Base-by-base conservation (phyloP, 53 echinoderm and acorn worm genomes). In the Glandiceps talaboti region DNA sequence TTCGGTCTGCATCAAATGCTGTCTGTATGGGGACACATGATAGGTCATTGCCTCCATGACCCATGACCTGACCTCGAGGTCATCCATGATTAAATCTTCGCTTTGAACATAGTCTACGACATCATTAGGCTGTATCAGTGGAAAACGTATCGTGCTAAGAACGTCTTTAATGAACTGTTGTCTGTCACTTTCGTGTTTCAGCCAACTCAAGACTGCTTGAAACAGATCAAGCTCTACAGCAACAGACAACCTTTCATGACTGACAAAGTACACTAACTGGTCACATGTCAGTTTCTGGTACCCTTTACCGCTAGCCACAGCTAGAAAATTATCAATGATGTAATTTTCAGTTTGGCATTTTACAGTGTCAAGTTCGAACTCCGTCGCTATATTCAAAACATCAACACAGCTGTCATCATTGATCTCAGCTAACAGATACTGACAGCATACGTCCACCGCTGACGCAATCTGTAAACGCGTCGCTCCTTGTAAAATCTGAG, bases 51-150 rank as follows among this genome's bases (percentile, higher is more conserved):
- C 97, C 29, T 96, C 92, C 10, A 96, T 83, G 30, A 96, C 80
- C 76, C 85, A 91, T 33, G 78, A 84, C 73, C 93, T 92, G 30
- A 92, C 92, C 27, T 84, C 83, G 27, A 83, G 77, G 31, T 99
- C 83, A 32, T 88, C 82, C 81, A 99, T 85, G 93, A 99, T 99
- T 78, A 93, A 99, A 79, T 89, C 86, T 79, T 94, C 89, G 26
- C 91, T 91, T 79, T 99, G 91, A 28, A 99, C 91, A n/a, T 89
- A 89, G 74, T 99, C 99, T 30, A 93, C 99, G 27, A 99, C 82
- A 81, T 99, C 99, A 73, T 82, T 84, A 75, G 89, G 86, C 27
- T 87, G 79, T 74, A 99, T 93, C 33, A 99, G 76, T 1, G 99
- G 99, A 85, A 99, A 99, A 29, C 99, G 87, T 76, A 99, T 89